Percentiles rank a stretch among this genome's conserved stretches.
phyloP scores from a whole-genome alignment of 2,113 vertebrate species.

The Phyllostomus discolor region DNA sequence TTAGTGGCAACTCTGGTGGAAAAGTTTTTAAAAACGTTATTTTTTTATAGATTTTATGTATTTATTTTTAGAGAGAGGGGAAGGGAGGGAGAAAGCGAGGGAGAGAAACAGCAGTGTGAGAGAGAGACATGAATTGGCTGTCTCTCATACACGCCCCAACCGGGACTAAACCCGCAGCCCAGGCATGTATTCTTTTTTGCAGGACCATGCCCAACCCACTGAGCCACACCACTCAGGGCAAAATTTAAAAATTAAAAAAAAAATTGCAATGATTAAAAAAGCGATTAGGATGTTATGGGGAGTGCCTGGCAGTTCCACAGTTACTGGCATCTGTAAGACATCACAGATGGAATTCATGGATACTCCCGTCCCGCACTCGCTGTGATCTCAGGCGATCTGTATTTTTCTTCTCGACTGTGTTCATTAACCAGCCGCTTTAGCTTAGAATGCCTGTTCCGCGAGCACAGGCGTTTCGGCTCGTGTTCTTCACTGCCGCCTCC shows the following conservation, averaged over 20 bases:
- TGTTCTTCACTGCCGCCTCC: background rate
- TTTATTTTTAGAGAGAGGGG: too few species aligned
- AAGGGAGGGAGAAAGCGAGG: background rate
- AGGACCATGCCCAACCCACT: background rate
- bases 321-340: background rate
- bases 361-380: fast-evolving
- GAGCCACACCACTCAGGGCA: background rate
- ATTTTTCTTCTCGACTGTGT: background rate
- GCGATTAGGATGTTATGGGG: background rate
- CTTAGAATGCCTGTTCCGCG: background rate
- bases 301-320: background rate
- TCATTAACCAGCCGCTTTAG: background rate
- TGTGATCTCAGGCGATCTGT: fast-evolving
- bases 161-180: background rate
- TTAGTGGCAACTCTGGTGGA: background rate
- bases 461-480: background rate
- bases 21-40: background rate
- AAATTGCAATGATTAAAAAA: background rate
- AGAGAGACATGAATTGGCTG: too few species aligned
- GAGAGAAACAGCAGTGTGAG: background rate
- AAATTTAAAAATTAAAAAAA: background rate
- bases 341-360: too few species aligned
- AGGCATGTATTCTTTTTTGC: too few species aligned
- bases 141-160: too few species aligned
- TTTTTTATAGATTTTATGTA: too few species aligned